These are phyloP conservation scores for Girardia tigrina DNA, from an alignment of 2,888 invertebrate species.

Conservation along the genomic window DNA sequence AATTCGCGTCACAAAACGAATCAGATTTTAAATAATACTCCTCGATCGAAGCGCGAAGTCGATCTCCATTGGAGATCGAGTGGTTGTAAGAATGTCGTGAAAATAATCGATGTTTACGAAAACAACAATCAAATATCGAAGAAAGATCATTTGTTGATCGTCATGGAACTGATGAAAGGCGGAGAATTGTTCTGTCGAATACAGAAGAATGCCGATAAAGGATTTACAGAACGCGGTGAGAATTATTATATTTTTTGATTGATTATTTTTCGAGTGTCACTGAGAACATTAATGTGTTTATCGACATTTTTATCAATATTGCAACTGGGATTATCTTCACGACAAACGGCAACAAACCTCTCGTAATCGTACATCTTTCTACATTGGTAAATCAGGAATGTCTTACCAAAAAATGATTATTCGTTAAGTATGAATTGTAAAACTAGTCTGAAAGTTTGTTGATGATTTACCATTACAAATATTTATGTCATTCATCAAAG, in stretches of 20 bases:
- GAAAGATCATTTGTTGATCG: slow-evolving; percentile 76
- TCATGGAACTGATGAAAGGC: slow-evolving; percentile 99
- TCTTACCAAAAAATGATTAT: no score
- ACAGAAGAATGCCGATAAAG: slow-evolving; percentile 79
- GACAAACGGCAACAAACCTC: no score
- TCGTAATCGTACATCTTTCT: no score
- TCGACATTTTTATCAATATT: no score
- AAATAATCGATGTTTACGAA: slow-evolving; percentile 81
- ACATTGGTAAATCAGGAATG: no score
- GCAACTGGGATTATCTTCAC: no score
- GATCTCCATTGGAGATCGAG: slow-evolving; percentile 78
- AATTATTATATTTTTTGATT: neutral
- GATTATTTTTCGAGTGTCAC: no score
- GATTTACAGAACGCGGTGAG: slow-evolving; percentile 79
- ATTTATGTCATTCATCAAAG: no score
- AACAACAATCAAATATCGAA: slow-evolving; percentile 69
- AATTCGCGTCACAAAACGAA: slow-evolving; percentile 37
- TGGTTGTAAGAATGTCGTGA: slow-evolving; percentile 78
- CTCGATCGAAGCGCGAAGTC: slow-evolving; percentile 81
- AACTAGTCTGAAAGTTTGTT: no score
- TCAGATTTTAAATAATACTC: slow-evolving; percentile 72
- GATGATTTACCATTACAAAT: no score
- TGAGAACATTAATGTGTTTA: no score
- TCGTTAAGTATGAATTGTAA: no score
- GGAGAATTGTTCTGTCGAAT: slow-evolving; percentile 92